A percentile compares a stretch with the other conserved stretches of the same genome.
Conservation (phyloP, 2,888 invertebrate species). For the Incurvaria masculella region DNA sequence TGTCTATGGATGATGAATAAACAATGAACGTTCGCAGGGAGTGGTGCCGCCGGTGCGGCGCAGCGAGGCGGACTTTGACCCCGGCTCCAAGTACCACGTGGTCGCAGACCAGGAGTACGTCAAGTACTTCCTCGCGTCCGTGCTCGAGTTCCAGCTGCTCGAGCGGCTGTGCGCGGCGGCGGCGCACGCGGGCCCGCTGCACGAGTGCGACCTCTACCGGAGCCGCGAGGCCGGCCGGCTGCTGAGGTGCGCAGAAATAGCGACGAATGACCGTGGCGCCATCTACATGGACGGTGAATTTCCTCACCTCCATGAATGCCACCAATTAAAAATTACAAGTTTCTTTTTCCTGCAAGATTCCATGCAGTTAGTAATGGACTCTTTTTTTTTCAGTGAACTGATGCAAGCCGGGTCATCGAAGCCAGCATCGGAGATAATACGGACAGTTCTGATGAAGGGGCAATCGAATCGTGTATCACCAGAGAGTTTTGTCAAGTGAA, state of each 20-base stretch:
- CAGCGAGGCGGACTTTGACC: constrained; percentile 74
- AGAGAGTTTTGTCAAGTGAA: constrained; percentile 64
- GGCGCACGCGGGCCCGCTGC: constrained; percentile 68
- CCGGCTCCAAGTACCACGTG: constrained; percentile 80
- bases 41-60: constrained; percentile 68
- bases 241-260: constrained; percentile 53
- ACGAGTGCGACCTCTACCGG: constrained; percentile 78
- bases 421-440: constrained; percentile 68
- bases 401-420: constrained; percentile 67
- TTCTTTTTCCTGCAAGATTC: neutral
- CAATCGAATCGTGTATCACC: constrained; percentile 71
- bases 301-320: neutral
- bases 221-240: constrained; percentile 76
- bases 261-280: neutral
- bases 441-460: constrained; percentile 64
- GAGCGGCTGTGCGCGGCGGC: constrained; percentile 72
- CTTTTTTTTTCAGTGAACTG: constrained; percentile 52
- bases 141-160: constrained; percentile 84
- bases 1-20: too few species aligned
- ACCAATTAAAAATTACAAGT: neutral
- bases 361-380: neutral
- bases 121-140: constrained; percentile 78
- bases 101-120: constrained; percentile 68
- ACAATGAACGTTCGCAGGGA: constrained; percentile 64
- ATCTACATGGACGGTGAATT: too few species aligned